Evolutionary conservation across 2,888 invertebrate species (phyloP).

Genomic region (Drosophila formosana): DNA sequence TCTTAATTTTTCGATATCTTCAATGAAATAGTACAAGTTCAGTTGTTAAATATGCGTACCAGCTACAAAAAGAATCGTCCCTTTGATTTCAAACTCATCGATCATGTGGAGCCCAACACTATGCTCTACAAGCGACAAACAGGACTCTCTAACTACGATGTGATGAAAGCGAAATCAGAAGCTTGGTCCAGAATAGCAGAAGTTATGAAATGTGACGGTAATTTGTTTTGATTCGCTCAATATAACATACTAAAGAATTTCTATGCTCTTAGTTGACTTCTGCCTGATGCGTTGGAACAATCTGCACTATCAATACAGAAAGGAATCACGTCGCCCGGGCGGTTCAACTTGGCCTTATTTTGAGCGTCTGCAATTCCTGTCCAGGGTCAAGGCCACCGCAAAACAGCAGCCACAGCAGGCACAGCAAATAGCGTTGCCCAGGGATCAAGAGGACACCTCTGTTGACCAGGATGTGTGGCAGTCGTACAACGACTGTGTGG

Average conservation of each 20-base stretch:
- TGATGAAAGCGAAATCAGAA: constrained; percentile 76
- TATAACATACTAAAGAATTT: neutral
- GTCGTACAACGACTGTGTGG: constrained; percentile 52
- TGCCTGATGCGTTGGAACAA: constrained; percentile 82
- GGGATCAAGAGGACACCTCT: neutral
- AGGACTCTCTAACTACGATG: constrained; percentile 77
- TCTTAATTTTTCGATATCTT: neutral
- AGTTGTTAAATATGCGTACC: constrained; percentile 62
- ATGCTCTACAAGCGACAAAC: constrained; percentile 73
- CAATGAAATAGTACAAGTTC: neutral
- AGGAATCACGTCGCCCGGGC: constrained; percentile 68
- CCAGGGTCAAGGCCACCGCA: constrained; percentile 24
- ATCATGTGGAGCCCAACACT: constrained; percentile 75
- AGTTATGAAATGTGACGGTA: constrained; percentile 71
- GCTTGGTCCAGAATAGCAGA: constrained; percentile 75
- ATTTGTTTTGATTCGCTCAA: neutral
- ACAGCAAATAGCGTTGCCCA: neutral
- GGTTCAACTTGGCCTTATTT: constrained; percentile 80
- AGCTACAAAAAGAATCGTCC: constrained; percentile 82
- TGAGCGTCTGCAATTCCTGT: constrained; percentile 68
- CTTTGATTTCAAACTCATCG: constrained; percentile 81
- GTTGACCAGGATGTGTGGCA: constrained; percentile 27
- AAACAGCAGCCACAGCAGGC: neutral
- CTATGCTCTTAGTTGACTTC: constrained; percentile 66
- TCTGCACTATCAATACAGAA: constrained; percentile 77